These are phyloP conservation scores for Mirounga angustirostris DNA, from an alignment of 2,113 vertebrate genomes.

Conservation along the genomic window DNA sequence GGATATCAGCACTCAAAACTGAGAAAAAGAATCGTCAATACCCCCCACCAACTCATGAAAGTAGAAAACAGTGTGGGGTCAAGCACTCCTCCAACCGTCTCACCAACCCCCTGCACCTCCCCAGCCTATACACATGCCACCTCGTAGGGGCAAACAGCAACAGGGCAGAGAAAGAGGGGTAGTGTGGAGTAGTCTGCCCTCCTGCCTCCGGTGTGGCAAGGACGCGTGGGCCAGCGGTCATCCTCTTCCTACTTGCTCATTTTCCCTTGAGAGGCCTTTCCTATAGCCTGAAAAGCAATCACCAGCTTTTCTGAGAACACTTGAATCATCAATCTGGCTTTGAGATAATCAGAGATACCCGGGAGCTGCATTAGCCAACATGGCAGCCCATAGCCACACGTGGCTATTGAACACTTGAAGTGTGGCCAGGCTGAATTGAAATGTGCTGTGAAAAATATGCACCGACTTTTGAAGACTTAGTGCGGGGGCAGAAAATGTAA, in stretches of 20 bases:
- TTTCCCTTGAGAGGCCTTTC: background rate
- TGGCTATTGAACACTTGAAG: background rate
- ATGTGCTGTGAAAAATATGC: background rate
- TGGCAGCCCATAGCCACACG: background rate
- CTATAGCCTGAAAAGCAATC: background rate
- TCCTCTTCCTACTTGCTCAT: background rate
- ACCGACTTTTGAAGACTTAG: background rate
- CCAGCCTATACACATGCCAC: background rate
- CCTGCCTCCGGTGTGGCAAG: background rate
- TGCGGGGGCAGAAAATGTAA: background rate
- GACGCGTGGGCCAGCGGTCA: fast-evolving
- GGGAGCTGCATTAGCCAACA: background rate
- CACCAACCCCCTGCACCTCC: background rate
- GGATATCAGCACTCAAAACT: background rate
- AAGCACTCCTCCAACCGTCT: background rate
- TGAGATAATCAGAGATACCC: background rate
- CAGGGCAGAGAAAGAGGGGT: background rate
- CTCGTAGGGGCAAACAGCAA: background rate
- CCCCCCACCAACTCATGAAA: background rate
- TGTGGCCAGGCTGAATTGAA: background rate
- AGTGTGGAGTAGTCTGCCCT: background rate
- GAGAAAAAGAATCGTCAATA: background rate
- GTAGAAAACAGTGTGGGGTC: background rate
- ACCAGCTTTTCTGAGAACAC: background rate
- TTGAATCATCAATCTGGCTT: constrained; percentile 17